phyloP scores from a whole-genome alignment of 1,140 invertebrate genomes.

The Cephus cinctus region DNA sequence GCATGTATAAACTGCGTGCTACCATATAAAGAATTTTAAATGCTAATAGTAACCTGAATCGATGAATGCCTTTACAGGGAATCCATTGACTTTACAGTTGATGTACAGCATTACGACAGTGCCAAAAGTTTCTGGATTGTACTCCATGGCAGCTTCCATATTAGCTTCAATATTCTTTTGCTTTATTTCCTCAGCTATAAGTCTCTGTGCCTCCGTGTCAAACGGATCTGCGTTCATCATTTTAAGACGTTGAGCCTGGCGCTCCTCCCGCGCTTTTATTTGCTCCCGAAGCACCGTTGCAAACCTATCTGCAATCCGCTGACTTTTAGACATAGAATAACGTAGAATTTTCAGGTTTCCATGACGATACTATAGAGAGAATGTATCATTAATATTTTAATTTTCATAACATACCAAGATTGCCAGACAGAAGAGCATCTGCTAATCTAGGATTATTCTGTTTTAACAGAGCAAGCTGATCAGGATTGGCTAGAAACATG shows the following conservation, averaged over 20 bases:
- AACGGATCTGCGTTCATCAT: slow-evolving; percentile 94
- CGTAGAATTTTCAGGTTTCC: not conserved
- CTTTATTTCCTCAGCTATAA: slow-evolving; percentile 94
- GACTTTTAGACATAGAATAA: not conserved
- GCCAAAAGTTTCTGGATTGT: slow-evolving; percentile 96
- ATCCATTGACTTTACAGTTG: slow-evolving; percentile 93
- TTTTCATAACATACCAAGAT: slow-evolving; percentile 64
- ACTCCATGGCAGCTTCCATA: slow-evolving; percentile 98
- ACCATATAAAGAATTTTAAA: slow-evolving; percentile 1
- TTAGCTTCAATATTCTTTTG: slow-evolving; percentile 97
- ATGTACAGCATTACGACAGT: slow-evolving; percentile 98
- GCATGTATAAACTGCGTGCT: slow-evolving; percentile 10
- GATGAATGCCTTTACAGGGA: slow-evolving; percentile 96
- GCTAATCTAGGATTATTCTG: slow-evolving; percentile 93
- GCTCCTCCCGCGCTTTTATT: slow-evolving; percentile 72
- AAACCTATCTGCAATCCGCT: slow-evolving; percentile 71
- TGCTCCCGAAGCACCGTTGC: slow-evolving; percentile 79
- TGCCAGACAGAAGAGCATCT: slow-evolving; percentile 83
- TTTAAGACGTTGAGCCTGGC: slow-evolving; percentile 78
- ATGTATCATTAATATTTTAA: slow-evolving; percentile 6
- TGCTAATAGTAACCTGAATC: slow-evolving; percentile 77
- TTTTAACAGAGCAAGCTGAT: slow-evolving; percentile 85
- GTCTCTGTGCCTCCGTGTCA: slow-evolving; percentile 88
- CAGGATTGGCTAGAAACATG: slow-evolving; percentile 89
- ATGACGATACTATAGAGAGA: not conserved